phyloP scores from a whole-genome alignment of 2,888 invertebrate genomes.

The Stenoptilia bipunctidactyla region DNA sequence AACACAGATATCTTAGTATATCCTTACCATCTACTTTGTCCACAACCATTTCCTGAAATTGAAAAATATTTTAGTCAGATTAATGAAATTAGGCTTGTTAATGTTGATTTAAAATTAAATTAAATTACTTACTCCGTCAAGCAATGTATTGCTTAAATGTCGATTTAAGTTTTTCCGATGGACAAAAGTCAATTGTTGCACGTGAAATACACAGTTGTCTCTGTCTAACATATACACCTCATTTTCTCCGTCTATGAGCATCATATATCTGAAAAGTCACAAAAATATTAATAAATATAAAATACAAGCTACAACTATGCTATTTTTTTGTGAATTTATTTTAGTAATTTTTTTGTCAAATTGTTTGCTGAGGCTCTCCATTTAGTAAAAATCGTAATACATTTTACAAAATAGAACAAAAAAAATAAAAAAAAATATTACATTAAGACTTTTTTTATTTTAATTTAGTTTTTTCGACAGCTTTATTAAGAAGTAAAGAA shows the following conservation, averaged over 20 bases:
- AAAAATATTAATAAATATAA: too few relatives aligned
- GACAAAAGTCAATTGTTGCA: constrained; percentile 84
- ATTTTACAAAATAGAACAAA: too few relatives aligned
- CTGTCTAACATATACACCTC: constrained; percentile 95
- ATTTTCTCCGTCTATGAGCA: constrained; percentile 89
- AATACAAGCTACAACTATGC: too few relatives aligned
- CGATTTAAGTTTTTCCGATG: constrained; percentile 77
- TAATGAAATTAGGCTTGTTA: too few relatives aligned
- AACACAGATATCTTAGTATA: constrained; percentile 92
- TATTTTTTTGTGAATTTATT: too few relatives aligned
- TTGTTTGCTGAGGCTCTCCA: too few relatives aligned
- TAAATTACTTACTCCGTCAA: constrained; percentile 86
- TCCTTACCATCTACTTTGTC: constrained; percentile 83
- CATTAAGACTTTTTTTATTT: too few relatives aligned
- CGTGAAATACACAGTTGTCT: constrained; percentile 92
- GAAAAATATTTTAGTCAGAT: constrained; percentile 9
- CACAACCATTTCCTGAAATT: constrained; percentile 93
- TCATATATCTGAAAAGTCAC: constrained; percentile 88
- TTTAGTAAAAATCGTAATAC: too few relatives aligned
- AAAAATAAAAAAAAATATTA: too few relatives aligned
- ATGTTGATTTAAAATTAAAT: not conserved
- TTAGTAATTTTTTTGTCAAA: too few relatives aligned
- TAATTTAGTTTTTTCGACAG: too few relatives aligned
- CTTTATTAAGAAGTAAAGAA: too few relatives aligned
- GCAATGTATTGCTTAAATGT: constrained; percentile 83